Percentiles rank a stretch among this genome's conserved stretches.
phyloP scores from a whole-genome alignment of 1,140 invertebrate genomes.

The Ceratosolen solmsi region DNA sequence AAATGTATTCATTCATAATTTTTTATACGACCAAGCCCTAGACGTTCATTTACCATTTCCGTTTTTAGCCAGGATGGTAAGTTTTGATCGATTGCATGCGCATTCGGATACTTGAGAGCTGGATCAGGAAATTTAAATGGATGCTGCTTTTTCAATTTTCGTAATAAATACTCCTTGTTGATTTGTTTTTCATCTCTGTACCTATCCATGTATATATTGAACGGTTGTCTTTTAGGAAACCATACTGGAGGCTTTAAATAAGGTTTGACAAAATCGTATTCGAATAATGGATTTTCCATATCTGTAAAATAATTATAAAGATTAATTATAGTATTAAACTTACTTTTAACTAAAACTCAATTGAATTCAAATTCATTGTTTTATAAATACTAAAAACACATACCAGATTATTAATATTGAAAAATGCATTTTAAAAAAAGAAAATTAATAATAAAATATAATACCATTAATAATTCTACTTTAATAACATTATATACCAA shows the following conservation, averaged over 20 bases:
- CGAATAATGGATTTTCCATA: constrained; percentile 83
- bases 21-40: constrained; percentile 81
- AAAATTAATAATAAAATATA: too few species aligned
- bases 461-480: too few species aligned
- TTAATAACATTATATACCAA: too few species aligned
- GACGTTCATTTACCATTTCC: constrained; percentile 80
- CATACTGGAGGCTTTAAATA: constrained; percentile 84
- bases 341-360: too few species aligned
- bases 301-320: constrained; percentile 70
- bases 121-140: constrained; percentile 84
- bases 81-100: constrained; percentile 74
- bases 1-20: constrained; percentile 56
- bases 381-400: too few species aligned
- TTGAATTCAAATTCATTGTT: too few species aligned
- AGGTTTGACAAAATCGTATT: constrained; percentile 89
- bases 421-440: too few species aligned
- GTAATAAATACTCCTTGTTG: constrained; percentile 87
- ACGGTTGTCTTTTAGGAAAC: constrained; percentile 87
- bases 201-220: constrained; percentile 92
- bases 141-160: constrained; percentile 85
- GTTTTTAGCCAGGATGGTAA: constrained; percentile 85
- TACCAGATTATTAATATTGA: too few species aligned
- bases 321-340: too few species aligned
- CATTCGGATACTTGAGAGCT: constrained; percentile 83
- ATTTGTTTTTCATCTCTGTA: constrained; percentile 93